Base-by-base conservation (phyloP, 2,888 invertebrate species). In the Ennomos quercinarius region DNA sequence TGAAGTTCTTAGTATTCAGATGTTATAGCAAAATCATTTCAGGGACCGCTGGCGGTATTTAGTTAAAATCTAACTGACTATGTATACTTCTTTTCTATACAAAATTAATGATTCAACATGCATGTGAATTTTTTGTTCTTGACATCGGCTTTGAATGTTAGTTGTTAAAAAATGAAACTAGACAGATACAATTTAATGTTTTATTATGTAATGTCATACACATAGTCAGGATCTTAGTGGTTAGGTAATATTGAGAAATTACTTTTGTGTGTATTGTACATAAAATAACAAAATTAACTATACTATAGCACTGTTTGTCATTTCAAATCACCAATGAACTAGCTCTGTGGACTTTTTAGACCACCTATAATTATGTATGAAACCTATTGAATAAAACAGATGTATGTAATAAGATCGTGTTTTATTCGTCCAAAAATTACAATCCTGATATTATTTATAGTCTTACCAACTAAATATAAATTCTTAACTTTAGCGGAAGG, bases 351-450 rank as follows among this genome's bases (percentile, higher is more conserved):
- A 78, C 73, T 77, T 76, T 83, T 82, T 84, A 83, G 80, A 86
- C 83, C 84, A 87, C 86, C 83, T 81, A 70, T 80, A 76, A 74
- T 74, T 80, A 86, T 87, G 86, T 90, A 88, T 88, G 84, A 89
- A 27, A 88, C 81, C 80, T 84, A 86, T 83, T 83, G 86, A 88
- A 88, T 87, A 90, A 89, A 88, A 87, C 84, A 77, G 82, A 85
- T 85, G 74, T 81, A 82, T 27, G 80, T 62, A 60, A 63, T 60
- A 44, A n/a, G 42, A 39, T 37, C 17, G 53, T 48, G 58, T 68
- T 68, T 68, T 66, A 66, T 68, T 61, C 35, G 13, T 39, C 13
- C 44, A 8, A 9, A 17, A 44, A 52, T 38, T 46, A 45, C 37
- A 57, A 50, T 36, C 13, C n/a, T 17, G 48, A 27, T 27, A 27